Percentiles rank a stretch among this genome's conserved stretches.
These are phyloP conservation scores for Crocuta crocuta DNA, from an alignment of 2,113 vertebrate genomes.

Conservation along the genomic window DNA sequence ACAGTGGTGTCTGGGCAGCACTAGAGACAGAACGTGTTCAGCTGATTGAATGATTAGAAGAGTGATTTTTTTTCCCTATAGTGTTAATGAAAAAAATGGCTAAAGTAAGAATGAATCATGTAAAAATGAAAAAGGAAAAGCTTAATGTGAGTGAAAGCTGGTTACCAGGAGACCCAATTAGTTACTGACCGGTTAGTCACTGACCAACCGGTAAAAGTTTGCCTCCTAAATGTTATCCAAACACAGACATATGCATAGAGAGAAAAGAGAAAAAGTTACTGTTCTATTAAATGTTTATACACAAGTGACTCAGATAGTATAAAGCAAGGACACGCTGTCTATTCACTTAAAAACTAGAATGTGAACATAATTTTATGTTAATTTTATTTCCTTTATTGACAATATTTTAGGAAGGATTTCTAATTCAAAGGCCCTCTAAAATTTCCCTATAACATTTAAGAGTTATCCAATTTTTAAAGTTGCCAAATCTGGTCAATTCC, in stretches of 20 bases:
- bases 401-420: not conserved
- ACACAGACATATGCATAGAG: not conserved
- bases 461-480: not conserved
- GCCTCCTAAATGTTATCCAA: not conserved
- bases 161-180: conserved; percentile 72
- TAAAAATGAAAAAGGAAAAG: conserved; percentile 40
- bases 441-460: not conserved
- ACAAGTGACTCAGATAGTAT: not conserved
- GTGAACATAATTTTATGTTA: not conserved
- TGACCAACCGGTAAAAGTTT: not conserved
- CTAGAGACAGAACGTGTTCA: not conserved
- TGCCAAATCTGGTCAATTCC: not conserved
- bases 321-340: not conserved
- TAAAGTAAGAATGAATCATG: conserved; percentile 6
- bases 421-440: not conserved
- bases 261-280: not conserved
- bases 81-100: not conserved
- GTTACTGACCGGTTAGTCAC: too few species aligned
- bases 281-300: not conserved
- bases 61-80: conserved; percentile 1
- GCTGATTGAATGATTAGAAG: not conserved
- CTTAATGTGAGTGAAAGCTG: conserved; percentile 46
- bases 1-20: not conserved
- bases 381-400: not conserved
- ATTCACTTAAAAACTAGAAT: not conserved